These are phyloP conservation scores for Agelastica alni DNA, from an alignment of 2,888 invertebrate species.

Conservation along the genomic window DNA sequence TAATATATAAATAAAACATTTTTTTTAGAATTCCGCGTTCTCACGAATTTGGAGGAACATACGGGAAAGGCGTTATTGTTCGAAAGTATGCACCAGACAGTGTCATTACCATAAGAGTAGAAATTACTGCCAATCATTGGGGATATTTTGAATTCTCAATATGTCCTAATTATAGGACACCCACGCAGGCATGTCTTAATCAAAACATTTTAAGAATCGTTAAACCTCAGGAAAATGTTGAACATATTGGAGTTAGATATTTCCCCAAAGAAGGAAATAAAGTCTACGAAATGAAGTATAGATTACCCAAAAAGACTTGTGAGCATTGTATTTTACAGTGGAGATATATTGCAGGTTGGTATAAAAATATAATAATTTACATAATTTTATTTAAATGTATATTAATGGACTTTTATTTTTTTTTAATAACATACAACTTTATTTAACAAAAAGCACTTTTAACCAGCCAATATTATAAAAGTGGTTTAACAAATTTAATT, in stretches of 20 bases:
- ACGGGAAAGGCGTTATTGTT: slow-evolving; percentile 80
- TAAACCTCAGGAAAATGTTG: slow-evolving; percentile 53
- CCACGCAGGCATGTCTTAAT: slow-evolving; percentile 78
- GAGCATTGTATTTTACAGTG: slow-evolving; percentile 85
- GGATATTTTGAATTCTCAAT: slow-evolving; percentile 86
- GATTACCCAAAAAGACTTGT: slow-evolving; percentile 68
- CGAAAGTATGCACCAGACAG: slow-evolving; percentile 74
- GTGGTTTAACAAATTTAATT: too few relatives aligned
- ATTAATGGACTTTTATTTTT: too few relatives aligned
- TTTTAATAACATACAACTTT: too few relatives aligned
- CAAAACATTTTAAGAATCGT: slow-evolving; percentile 66
- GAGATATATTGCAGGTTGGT: slow-evolving; percentile 78
- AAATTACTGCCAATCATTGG: slow-evolving; percentile 85
- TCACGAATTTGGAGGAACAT: slow-evolving; percentile 83
- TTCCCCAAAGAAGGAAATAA: slow-evolving; percentile 79
- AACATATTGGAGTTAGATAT: slow-evolving; percentile 64
- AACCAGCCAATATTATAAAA: too few relatives aligned
- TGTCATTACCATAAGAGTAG: slow-evolving; percentile 73
- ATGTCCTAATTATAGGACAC: slow-evolving; percentile 73
- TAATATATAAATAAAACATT: not conserved
- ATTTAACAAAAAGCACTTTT: too few relatives aligned
- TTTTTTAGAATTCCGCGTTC: slow-evolving; percentile 66
- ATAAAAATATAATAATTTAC: not conserved
- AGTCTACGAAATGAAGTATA: slow-evolving; percentile 71
- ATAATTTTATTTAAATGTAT: too few relatives aligned